Conservation (phyloP, 2,888 invertebrate genomes). For the Stenichneumon culpator region DNA sequence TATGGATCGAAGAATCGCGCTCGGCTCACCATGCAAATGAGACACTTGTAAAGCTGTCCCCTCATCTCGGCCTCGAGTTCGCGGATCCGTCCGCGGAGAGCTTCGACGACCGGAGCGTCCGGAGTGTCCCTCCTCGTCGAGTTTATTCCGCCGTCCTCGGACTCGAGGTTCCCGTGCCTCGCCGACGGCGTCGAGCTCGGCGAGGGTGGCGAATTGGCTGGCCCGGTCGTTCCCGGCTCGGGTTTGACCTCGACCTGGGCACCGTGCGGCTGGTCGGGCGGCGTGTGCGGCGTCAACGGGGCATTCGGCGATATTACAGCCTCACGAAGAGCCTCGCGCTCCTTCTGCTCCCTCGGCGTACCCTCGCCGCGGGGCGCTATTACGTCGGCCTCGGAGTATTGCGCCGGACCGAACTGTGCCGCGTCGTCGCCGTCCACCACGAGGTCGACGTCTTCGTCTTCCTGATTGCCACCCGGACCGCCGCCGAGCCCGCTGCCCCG, state of each 20-base stretch:
- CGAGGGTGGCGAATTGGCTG: slow-evolving; percentile 63
- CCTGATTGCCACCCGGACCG: slow-evolving; percentile 82
- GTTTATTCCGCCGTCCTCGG: slow-evolving; percentile 75
- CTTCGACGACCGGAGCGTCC: slow-evolving; percentile 88
- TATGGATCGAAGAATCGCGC: not conserved
- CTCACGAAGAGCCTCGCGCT: slow-evolving; percentile 86
- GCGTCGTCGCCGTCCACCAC: slow-evolving; percentile 96
- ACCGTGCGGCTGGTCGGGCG: slow-evolving; percentile 78
- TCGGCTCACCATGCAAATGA: slow-evolving; percentile 91
- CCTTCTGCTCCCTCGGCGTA: slow-evolving; percentile 86
- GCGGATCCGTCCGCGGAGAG: slow-evolving; percentile 91
- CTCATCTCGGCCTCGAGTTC: slow-evolving; percentile 89
- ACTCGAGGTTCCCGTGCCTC: slow-evolving; percentile 74
- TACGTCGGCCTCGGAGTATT: slow-evolving; percentile 93
- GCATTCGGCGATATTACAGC: slow-evolving; percentile 85
- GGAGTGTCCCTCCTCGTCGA: slow-evolving; percentile 77
- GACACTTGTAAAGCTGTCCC: slow-evolving; percentile 91
- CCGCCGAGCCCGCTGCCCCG: slow-evolving; percentile 75
- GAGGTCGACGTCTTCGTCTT: slow-evolving; percentile 91
- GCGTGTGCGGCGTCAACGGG: slow-evolving; percentile 79
- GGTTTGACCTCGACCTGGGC: slow-evolving; percentile 82
- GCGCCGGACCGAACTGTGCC: slow-evolving; percentile 93
- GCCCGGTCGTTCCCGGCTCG: slow-evolving; percentile 79
- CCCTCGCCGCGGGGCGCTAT: slow-evolving; percentile 86
- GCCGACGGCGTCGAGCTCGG: slow-evolving; percentile 75